These are phyloP conservation scores for Amyelois transitella DNA, from an alignment of 1,140 invertebrate genomes.

Conservation along the genomic window DNA sequence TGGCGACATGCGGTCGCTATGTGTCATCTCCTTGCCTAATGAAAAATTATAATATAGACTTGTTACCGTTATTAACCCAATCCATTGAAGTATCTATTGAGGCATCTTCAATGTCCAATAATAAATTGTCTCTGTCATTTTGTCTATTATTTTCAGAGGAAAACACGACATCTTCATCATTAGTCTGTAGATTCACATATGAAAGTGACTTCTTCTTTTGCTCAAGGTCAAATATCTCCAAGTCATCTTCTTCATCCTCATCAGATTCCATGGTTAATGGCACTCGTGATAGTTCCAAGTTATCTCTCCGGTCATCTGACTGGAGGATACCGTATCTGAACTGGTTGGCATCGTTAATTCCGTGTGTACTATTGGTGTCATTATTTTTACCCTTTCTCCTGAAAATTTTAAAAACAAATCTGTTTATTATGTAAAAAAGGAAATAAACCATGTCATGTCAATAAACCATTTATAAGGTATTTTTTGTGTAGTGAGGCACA, in stretches of 20 bases:
- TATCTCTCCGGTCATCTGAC: slow-evolving; percentile 53
- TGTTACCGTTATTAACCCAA: slow-evolving; percentile 55
- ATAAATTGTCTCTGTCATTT: slow-evolving; percentile 45
- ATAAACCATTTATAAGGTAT: too few relatives aligned
- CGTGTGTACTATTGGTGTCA: slow-evolving; percentile 41
- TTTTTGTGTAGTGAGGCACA: too few relatives aligned
- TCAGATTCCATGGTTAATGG: slow-evolving; percentile 67
- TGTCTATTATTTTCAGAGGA: slow-evolving; percentile 24
- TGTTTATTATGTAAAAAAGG: too few relatives aligned
- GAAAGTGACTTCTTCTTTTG: slow-evolving; percentile 64
- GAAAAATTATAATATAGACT: slow-evolving; percentile 56
- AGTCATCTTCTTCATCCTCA: slow-evolving; percentile 62
- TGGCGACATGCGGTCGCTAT: not conserved
- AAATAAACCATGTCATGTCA: too few relatives aligned
- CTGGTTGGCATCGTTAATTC: slow-evolving; percentile 49
- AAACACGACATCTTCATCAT: slow-evolving; percentile 52
- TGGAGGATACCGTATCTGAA: slow-evolving; percentile 65
- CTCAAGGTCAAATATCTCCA: slow-evolving; percentile 67
- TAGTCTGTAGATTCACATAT: slow-evolving; percentile 53
- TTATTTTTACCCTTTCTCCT: slow-evolving; percentile 55
- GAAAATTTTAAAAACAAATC: slow-evolving; percentile 26
- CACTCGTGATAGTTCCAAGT: slow-evolving; percentile 53
- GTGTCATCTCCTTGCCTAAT: not conserved
- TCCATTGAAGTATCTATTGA: slow-evolving; percentile 52
- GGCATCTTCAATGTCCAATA: slow-evolving; percentile 60